Evolutionary conservation across 2,797 vertebrate species (phyloP), one percentile per base, ranked within the genome.

Genomic region (Fistularia commersonii): DNA sequence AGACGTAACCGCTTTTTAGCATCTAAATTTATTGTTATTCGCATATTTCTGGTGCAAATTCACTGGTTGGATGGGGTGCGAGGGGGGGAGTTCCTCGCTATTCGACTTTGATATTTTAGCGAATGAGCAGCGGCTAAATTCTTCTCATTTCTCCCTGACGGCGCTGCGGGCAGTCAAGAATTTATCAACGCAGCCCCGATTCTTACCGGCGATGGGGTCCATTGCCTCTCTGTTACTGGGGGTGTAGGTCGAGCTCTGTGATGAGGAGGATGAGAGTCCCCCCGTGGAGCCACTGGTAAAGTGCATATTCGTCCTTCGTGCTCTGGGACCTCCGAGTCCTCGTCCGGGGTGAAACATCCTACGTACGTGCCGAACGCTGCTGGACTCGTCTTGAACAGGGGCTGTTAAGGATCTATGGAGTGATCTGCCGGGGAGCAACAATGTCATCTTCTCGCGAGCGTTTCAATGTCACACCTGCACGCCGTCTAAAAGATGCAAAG

Each of bases 281-380:
- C 94, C 95, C 46, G 93, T 89, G 74, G 97, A 98, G 88, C 93
- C 94, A 87, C 90, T 98, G 88, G 95, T 98, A 98, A 99, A 99
- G 96, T 99, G 97, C 97, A 99, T 98, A 92, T 99, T 99, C 88
- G 97, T 97, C 88, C 97, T 90, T 72, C 97, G 95, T 48, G 96
- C 96, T 73, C 97, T 91, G 69, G 97, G 94, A 51, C 96, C 96
- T 37, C 97, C 97, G 66, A 99, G 80, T 35, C 97, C 97, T 70
- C 96, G 90, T 38, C 97, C 96, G 31, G 96, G 97, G 88, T 98
- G 97, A 86, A 99, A 98, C 96, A 99, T 98, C 89, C 97, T 91
- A 84, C 96, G 95, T 82, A 99, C 96, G 34, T 99, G 97, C 76
- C 97, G 95, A 78, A 98, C 96, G 48, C 97, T 97, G 79, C 97